Conservation (phyloP, 35 echinoderm and acorn worm genomes). For the Chiridota heheva region DNA sequence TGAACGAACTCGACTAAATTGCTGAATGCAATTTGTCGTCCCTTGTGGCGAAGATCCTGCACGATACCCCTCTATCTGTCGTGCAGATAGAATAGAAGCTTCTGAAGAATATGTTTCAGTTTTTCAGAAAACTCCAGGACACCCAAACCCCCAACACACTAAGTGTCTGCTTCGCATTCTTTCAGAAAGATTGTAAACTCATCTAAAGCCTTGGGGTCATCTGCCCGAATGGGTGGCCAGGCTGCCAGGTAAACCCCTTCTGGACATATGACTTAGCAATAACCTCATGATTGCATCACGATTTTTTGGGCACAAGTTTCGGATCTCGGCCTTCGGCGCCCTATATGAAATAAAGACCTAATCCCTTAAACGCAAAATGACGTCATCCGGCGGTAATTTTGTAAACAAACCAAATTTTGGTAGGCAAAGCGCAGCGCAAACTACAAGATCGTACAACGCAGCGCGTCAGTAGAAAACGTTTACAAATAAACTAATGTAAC, state of each 20-base stretch:
- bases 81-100: conserved; percentile 35
- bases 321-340: too few relatives aligned
- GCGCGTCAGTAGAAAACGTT: too few relatives aligned
- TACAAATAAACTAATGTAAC: too few relatives aligned
- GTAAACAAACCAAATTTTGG: too few relatives aligned
- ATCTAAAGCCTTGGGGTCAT: conserved; percentile 55
- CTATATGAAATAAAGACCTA: too few relatives aligned
- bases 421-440: too few relatives aligned
- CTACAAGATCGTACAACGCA: too few relatives aligned
- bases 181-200: conserved; percentile 36
- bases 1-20: conserved; percentile 25
- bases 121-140: conserved; percentile 34
- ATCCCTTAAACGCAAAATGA: too few relatives aligned
- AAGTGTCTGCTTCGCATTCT: conserved; percentile 38
- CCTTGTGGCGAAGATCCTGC: background rate
- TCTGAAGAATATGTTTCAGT: conserved; percentile 16
- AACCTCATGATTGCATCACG: conserved; percentile 51
- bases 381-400: too few relatives aligned
- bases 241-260: conserved; percentile 1
- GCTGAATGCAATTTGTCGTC: conserved; percentile 1
- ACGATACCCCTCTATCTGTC: conserved; percentile 39
- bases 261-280: conserved; percentile 41
- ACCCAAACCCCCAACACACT: conserved; percentile 41
- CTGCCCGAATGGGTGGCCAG: conserved; percentile 33
- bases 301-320: too few relatives aligned